These are phyloP conservation scores for Anticlea derivata DNA, from an alignment of 2,888 invertebrate species.

Conservation along the genomic window DNA sequence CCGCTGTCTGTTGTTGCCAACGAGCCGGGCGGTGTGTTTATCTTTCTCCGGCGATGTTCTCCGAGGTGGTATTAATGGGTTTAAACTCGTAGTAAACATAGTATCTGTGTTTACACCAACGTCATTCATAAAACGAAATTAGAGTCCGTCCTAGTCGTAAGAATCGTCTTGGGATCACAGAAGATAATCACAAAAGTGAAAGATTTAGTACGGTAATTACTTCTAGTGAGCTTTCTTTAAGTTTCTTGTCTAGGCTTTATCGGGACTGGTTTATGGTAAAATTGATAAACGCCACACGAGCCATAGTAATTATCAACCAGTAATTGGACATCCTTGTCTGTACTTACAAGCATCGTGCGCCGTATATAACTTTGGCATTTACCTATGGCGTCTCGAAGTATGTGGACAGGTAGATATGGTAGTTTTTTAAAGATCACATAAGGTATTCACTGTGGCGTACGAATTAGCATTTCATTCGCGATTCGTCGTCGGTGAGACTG, in stretches of 20 bases:
- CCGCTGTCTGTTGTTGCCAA: slow-evolving; percentile 62
- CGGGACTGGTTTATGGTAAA: slow-evolving; percentile 34
- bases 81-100: slow-evolving; percentile 53
- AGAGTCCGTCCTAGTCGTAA: not conserved
- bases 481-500: slow-evolving; percentile 58
- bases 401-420: slow-evolving; percentile 46
- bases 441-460: slow-evolving; percentile 72
- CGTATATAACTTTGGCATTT: slow-evolving; percentile 58
- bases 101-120: slow-evolving; percentile 40
- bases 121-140: slow-evolving; percentile 39
- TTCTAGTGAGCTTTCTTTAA: slow-evolving; percentile 1
- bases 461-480: slow-evolving; percentile 77
- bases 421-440: slow-evolving; percentile 66
- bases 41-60: slow-evolving; percentile 45
- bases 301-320: slow-evolving; percentile 50
- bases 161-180: not conserved
- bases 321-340: slow-evolving; percentile 50
- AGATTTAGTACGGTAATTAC: not conserved
- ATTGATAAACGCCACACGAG: slow-evolving; percentile 36
- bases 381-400: slow-evolving; percentile 45
- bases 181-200: not conserved
- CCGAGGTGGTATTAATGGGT: slow-evolving; percentile 48
- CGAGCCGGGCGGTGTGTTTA: slow-evolving; percentile 56
- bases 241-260: no score
- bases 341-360: slow-evolving; percentile 42